Conservation (phyloP, 2,888 invertebrate genomes). For the Nasonovia ribisnigri region DNA sequence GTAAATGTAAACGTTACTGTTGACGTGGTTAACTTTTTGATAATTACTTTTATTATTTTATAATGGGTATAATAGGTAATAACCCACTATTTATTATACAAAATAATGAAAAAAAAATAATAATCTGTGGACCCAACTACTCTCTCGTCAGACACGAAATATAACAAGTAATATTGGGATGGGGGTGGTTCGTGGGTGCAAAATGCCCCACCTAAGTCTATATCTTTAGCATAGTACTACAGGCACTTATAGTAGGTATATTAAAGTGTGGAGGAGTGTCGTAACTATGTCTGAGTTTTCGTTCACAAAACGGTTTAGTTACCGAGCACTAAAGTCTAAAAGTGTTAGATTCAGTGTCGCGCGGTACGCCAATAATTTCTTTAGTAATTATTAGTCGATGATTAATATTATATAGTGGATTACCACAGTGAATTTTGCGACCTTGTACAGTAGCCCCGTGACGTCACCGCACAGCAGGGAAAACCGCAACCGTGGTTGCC, state of each 20-base stretch:
- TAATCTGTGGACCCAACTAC: background rate
- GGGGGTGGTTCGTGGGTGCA: background rate
- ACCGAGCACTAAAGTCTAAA: background rate
- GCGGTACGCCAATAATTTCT: background rate
- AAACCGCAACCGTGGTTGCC: slow-evolving; percentile 2
- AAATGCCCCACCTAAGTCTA: background rate
- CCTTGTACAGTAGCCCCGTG: slow-evolving; percentile 22
- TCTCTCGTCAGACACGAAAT: background rate
- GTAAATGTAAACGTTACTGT: slow-evolving; percentile 22
- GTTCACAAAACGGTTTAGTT: background rate
- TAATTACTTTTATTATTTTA: background rate
- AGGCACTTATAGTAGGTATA: background rate
- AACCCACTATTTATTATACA: background rate
- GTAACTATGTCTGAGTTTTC: background rate
- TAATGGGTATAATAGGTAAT: background rate
- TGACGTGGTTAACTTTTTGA: slow-evolving; percentile 3
- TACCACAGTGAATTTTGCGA: slow-evolving; percentile 11
- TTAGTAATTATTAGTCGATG: background rate
- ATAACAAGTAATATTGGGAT: background rate
- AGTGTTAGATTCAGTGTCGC: background rate
- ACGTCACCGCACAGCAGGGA: slow-evolving; percentile 30
- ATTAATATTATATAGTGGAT: background rate
- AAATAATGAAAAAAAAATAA: background rate
- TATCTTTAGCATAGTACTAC: background rate
- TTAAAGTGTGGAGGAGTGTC: background rate